Evolutionary conservation across 2,888 invertebrate species (phyloP), one percentile per base, ranked within the genome.

Genomic region (Meteorus colon): DNA sequence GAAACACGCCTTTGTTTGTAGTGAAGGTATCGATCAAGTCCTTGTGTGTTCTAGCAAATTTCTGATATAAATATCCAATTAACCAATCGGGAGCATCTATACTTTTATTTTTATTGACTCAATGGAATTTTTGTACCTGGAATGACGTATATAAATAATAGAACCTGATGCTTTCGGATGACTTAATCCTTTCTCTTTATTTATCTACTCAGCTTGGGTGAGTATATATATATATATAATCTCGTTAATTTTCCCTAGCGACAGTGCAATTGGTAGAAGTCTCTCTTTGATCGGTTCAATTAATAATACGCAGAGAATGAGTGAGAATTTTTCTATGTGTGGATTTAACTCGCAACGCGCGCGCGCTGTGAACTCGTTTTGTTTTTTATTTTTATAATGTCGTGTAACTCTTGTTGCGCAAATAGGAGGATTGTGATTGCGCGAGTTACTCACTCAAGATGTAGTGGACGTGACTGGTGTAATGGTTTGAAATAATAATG

Each of bases 201-300:
- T 14, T 67, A 55, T 55, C 5, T 48, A 48, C n/a, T n/a, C 48
- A n/a, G 16, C 16, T n/a, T 10, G 8, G 41, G 41, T 41, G n/a
- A n/a, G 5, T 19, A 55, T 19, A 55, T 10, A 55, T 55, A 55
- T 55, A 55, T 19, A 55, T 55, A 19, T 19, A 55, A 8, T 2
- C 4, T n/a, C 1, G 48, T n/a, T 48, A 55, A 55, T 55, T 55
- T 55, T 55, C 19, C 55, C 19, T 55, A 55, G 55, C 55, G 55
- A 55, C 19, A 24, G 19, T 24, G 55, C 19, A 4, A 8, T 55
- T 41, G 41, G 2, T 19, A 19, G 19, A 19, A n/a, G 55, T 55
- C 19, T 55, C 55, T 55, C 55, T 55, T 55, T 55, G 55, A 55
- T 55, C 55, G 10, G 24, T 55, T 55, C 55, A 55, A 55, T 55